Evolutionary conservation across 2,797 vertebrate genomes (phyloP).

Genomic region (Coilia nasus): DNA sequence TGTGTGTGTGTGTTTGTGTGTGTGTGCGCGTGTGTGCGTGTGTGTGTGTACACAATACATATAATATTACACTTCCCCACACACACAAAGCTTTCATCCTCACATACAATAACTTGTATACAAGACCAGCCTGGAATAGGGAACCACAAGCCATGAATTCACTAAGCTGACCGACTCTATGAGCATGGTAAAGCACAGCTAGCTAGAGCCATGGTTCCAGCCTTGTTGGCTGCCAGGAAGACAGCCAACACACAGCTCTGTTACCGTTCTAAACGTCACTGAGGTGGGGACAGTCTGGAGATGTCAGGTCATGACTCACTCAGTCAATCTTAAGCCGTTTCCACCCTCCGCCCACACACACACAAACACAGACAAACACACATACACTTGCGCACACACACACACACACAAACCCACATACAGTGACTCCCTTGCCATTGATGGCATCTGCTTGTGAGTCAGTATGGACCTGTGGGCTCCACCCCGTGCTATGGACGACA

Average conservation of each 20-base stretch:
- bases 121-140: background rate
- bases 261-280: background rate
- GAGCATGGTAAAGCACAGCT: background rate
- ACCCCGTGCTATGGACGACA: background rate
- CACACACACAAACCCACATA: too few relatives aligned
- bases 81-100: background rate
- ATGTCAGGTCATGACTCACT: constrained; percentile 5
- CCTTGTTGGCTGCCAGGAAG: background rate
- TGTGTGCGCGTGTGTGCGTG: too few relatives aligned
- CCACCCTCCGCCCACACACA: background rate
- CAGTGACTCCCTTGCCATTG: background rate
- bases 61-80: background rate
- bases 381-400: too few relatives aligned
- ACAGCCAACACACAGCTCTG: background rate
- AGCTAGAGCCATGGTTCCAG: background rate
- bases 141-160: background rate
- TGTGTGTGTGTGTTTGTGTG: too few relatives aligned
- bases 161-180: background rate
- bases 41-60: too few relatives aligned
- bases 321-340: background rate
- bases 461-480: background rate
- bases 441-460: background rate
- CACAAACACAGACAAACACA: background rate
- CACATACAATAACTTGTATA: background rate
- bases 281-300: background rate